Evolutionary conservation across 2,888 invertebrate genomes (phyloP).

Genomic region (Caenorhabditis sinica): DNA sequence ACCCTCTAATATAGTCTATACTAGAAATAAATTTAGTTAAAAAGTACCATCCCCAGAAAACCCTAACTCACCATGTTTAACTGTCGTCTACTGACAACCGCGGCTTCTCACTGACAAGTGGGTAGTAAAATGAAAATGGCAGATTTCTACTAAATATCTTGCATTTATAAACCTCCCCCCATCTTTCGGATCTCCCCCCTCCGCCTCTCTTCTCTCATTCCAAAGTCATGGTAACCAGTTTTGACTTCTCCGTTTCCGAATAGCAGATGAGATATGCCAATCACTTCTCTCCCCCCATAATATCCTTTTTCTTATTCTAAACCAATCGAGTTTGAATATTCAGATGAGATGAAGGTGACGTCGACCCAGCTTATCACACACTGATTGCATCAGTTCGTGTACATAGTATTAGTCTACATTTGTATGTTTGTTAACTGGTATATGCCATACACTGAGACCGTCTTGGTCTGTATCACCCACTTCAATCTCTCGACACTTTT

Average conservation of each 20-base stretch:
- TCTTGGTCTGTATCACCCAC: background rate
- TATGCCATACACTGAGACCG: slow-evolving; percentile 29
- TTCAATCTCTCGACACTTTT: slow-evolving; percentile 18
- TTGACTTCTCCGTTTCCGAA: background rate
- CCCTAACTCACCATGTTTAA: background rate
- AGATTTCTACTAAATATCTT: slow-evolving; percentile 22
- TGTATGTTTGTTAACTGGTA: slow-evolving; percentile 17
- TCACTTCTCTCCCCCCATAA: background rate
- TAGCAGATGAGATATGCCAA: slow-evolving; percentile 38
- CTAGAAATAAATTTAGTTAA: background rate
- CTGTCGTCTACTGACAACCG: background rate
- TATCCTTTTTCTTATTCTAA: slow-evolving; percentile 19
- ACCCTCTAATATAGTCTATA: too few species aligned
- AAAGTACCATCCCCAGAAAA: background rate
- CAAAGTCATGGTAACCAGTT: slow-evolving; percentile 50
- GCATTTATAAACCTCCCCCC: slow-evolving; percentile 46
- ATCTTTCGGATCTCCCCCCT: background rate
- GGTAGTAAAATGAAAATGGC: slow-evolving; percentile 42
- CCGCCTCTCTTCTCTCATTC: slow-evolving; percentile 5
- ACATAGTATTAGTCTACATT: background rate
- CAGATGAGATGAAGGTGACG: background rate
- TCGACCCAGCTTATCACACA: slow-evolving; percentile 59
- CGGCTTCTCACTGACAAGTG: background rate
- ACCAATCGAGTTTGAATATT: slow-evolving; percentile 30
- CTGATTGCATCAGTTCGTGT: slow-evolving; percentile 48